Percentiles rank a stretch among this genome's conserved stretches.
These are phyloP conservation scores for Perdita meconis DNA, from an alignment of 2,888 invertebrate genomes.

Conservation along the genomic window DNA sequence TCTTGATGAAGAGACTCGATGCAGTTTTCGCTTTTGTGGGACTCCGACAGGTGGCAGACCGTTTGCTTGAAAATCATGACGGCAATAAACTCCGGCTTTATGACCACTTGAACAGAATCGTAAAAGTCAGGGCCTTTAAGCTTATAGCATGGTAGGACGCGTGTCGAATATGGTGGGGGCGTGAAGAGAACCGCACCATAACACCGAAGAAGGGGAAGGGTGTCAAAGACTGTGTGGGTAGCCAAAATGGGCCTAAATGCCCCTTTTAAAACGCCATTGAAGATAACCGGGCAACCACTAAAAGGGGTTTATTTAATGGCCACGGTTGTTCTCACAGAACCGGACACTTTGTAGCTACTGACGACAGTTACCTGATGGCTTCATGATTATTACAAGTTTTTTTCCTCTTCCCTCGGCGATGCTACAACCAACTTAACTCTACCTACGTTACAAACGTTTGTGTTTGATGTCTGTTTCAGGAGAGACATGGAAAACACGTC, in stretches of 20 bases:
- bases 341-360: constrained; percentile 65
- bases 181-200: constrained; percentile 73
- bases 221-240: constrained; percentile 73
- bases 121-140: constrained; percentile 86
- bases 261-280: constrained; percentile 78
- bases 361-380: constrained; percentile 72
- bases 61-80: constrained; percentile 85
- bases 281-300: constrained; percentile 75
- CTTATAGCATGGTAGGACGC: constrained; percentile 82
- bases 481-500: neutral
- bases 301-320: constrained; percentile 77
- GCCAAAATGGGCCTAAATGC: constrained; percentile 82
- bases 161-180: constrained; percentile 83
- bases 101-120: constrained; percentile 86
- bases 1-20: constrained; percentile 66
- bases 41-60: constrained; percentile 84
- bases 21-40: constrained; percentile 78
- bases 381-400: constrained; percentile 67
- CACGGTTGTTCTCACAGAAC: constrained; percentile 62
- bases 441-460: constrained; percentile 9
- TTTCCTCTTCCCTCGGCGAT: neutral
- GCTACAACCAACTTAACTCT: neutral
- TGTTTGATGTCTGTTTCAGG: neutral
- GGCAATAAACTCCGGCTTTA: constrained; percentile 86
- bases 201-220: constrained; percentile 63